Evolutionary conservation across 92 coral and sea anemone species (phyloP).

Genomic region (Micromussa lordhowensis): DNA sequence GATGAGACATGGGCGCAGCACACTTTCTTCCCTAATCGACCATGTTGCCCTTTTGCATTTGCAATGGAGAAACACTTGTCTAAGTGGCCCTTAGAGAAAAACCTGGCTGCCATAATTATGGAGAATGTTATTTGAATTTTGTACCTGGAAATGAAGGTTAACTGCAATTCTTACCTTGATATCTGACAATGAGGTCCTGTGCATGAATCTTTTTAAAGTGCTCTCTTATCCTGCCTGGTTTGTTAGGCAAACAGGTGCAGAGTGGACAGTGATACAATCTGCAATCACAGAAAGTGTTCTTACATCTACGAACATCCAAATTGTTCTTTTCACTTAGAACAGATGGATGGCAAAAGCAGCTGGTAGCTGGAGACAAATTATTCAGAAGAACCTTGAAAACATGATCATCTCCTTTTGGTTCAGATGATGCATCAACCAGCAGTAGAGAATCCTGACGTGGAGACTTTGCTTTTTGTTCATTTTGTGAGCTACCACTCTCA

Average conservation of each 20-base stretch:
- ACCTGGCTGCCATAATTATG: background rate
- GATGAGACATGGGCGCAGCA: too few relatives aligned
- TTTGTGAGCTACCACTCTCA: conserved; percentile 10
- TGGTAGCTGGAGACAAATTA: conserved; percentile 54
- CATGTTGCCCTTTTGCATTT: too few relatives aligned
- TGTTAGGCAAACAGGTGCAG: conserved; percentile 88
- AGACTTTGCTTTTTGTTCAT: conserved; percentile 45
- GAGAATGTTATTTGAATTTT: background rate
- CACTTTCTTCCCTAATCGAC: too few relatives aligned
- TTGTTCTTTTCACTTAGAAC: conserved; percentile 66
- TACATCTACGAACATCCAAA: conserved; percentile 70
- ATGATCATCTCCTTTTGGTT: conserved; percentile 74
- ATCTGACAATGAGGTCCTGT: conserved; percentile 80
- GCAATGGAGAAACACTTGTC: too few relatives aligned
- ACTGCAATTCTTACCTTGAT: conserved; percentile 68
- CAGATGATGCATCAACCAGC: conserved; percentile 53
- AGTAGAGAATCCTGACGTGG: conserved; percentile 64
- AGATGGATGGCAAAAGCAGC: conserved; percentile 69
- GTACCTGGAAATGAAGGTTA: background rate
- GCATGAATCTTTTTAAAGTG: conserved; percentile 90
- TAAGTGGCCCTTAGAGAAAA: too few relatives aligned
- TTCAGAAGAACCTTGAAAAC: conserved; percentile 78
- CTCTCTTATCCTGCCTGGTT: conserved; percentile 88
- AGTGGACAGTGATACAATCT: conserved; percentile 89
- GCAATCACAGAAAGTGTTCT: conserved; percentile 88